phyloP scores from a whole-genome alignment of 2,113 vertebrate genomes.

The Sphaerodactylus townsendi region DNA sequence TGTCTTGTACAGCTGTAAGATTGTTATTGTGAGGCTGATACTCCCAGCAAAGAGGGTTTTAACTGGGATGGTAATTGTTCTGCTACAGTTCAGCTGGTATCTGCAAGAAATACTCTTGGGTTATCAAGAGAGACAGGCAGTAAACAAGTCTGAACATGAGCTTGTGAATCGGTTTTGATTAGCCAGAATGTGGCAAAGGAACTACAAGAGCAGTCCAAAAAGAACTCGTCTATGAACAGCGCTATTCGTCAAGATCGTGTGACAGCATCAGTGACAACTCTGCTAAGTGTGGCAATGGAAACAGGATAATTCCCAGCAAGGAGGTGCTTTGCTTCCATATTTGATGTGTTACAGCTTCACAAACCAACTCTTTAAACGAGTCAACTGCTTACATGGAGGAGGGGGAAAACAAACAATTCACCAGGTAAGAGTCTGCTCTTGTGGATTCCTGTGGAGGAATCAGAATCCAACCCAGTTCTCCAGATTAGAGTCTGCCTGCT shows the following conservation, averaged over 20 bases:
- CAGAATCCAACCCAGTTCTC: no score
- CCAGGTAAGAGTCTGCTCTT: no score
- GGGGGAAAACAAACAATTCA: no score
- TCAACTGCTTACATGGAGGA: no score
- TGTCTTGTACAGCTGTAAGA: neutral
- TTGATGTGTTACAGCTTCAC: no score
- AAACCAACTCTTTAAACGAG: no score
- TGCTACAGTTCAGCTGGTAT: neutral
- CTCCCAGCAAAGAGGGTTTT: neutral
- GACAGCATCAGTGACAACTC: neutral
- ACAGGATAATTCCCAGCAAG: neutral
- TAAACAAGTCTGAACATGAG: constrained; percentile 1
- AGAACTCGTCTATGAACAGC: neutral
- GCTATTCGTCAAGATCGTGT: neutral
- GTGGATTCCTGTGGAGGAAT: no score
- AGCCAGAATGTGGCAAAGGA: neutral
- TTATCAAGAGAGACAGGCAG: neutral
- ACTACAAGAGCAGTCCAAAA: no score
- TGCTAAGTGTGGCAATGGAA: neutral
- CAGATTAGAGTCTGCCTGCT: no score
- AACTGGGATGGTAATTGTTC: neutral
- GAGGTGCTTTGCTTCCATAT: no score
- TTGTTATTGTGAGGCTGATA: neutral
- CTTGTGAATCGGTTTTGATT: neutral
- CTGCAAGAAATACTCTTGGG: neutral